phyloP scores from a whole-genome alignment of 1,140 invertebrate genomes.

The Papilio machaon region DNA sequence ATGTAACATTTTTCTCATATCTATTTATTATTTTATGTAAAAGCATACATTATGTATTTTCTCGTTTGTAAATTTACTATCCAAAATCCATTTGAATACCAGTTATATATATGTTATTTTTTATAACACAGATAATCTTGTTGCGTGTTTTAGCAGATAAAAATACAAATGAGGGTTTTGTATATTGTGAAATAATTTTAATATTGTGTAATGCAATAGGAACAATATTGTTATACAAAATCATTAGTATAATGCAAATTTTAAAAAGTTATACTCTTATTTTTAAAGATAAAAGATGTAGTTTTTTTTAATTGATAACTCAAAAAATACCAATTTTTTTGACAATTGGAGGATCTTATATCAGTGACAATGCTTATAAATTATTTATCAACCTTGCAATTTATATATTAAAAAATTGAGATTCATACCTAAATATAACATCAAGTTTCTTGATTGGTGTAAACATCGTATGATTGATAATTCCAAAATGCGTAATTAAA shows the following conservation, averaged over 20 bases:
- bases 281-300: too few relatives aligned
- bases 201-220: not conserved
- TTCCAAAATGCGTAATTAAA: too few relatives aligned
- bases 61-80: not conserved
- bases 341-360: too few relatives aligned
- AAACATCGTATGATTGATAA: too few relatives aligned
- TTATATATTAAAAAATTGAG: too few relatives aligned
- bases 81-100: conserved; percentile 1
- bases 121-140: not conserved
- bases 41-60: conserved; percentile 15
- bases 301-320: too few relatives aligned
- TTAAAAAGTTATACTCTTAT: too few relatives aligned
- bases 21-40: conserved; percentile 6
- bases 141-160: not conserved
- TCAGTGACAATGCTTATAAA: too few relatives aligned
- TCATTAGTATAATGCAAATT: not conserved
- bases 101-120: conserved; percentile 7
- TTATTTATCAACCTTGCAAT: too few relatives aligned
- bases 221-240: not conserved
- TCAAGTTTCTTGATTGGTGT: too few relatives aligned
- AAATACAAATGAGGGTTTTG: not conserved
- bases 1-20: conserved; percentile 8
- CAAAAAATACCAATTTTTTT: too few relatives aligned
- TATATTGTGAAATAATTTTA: not conserved
- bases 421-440: too few relatives aligned